Percentiles rank a stretch among this genome's conserved stretches.
Evolutionary conservation across 2,888 invertebrate species (phyloP).

Genomic region (Cryptophagus acutangulus): DNA sequence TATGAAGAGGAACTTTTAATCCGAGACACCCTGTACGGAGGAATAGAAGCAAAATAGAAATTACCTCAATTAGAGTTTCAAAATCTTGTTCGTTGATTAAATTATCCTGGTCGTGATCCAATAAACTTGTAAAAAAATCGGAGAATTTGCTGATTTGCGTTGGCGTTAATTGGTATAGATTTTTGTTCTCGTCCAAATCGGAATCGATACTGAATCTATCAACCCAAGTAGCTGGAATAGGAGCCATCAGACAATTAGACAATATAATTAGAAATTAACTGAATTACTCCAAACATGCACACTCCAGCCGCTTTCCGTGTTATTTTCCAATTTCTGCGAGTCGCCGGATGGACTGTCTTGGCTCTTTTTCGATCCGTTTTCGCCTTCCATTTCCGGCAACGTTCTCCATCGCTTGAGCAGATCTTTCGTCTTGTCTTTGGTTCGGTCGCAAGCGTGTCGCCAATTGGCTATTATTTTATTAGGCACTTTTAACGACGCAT

Average conservation of each 20-base stretch:
- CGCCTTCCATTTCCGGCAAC: constrained; percentile 56
- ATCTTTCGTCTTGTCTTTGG: constrained; percentile 69
- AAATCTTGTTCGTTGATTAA: constrained; percentile 67
- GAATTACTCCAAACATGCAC: constrained; percentile 70
- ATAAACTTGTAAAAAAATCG: constrained; percentile 64
- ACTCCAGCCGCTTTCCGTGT: constrained; percentile 62
- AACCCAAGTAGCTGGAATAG: constrained; percentile 68
- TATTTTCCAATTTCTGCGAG: constrained; percentile 41
- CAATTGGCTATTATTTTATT: constrained; percentile 70
- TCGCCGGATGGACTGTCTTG: constrained; percentile 40
- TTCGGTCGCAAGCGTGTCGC: constrained; percentile 71
- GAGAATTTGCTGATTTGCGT: constrained; percentile 66
- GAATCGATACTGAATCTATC: constrained; percentile 66
- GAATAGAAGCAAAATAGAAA: too few relatives aligned
- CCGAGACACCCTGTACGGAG: too few relatives aligned
- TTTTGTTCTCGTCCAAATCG: constrained; percentile 50
- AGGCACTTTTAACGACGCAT: constrained; percentile 57
- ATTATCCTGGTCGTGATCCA: constrained; percentile 69
- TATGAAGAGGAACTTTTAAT: too few relatives aligned
- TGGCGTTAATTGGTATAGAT: constrained; percentile 55
- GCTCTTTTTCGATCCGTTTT: constrained; percentile 43
- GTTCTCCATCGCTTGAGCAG: constrained; percentile 67
- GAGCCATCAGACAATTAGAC: too few relatives aligned
- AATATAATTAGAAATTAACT: constrained; percentile 5
- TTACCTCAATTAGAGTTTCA: constrained; percentile 63